Percentiles rank a stretch among this genome's conserved stretches.
These are phyloP conservation scores for Pelodytes ibericus DNA, from an alignment of 2,797 vertebrate species.

Conservation along the genomic window DNA sequence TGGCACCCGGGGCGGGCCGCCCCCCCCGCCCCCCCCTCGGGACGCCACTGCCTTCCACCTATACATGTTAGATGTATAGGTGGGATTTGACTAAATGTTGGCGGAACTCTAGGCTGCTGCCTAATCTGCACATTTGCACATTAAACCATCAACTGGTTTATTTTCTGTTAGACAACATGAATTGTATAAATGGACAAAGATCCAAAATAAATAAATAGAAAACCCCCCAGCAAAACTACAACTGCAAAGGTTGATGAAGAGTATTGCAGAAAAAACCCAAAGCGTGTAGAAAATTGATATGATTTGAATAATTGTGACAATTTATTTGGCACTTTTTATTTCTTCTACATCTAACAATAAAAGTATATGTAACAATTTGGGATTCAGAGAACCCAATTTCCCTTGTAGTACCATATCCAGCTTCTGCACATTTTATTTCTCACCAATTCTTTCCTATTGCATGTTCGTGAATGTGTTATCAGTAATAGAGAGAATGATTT, in stretches of 20 bases:
- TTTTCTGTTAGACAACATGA: no score
- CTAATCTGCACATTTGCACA: no score
- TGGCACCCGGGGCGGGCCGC: no score
- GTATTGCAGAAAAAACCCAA: neutral
- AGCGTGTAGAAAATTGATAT: neutral
- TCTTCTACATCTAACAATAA: neutral
- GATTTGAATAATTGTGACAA: neutral
- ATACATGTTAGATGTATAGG: no score
- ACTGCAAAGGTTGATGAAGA: neutral
- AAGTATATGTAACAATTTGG: slow-evolving; percentile 9
- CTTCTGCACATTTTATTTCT: neutral
- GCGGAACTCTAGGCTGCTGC: no score
- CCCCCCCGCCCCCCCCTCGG: no score
- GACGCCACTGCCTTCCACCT: no score
- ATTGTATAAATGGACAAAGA: no score
- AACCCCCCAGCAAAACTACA: no score
- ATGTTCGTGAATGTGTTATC: slow-evolving; percentile 4
- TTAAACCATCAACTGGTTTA: no score
- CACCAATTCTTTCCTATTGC: slow-evolving; percentile 7
- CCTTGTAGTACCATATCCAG: neutral
- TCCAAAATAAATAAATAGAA: neutral
- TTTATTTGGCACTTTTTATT: slow-evolving; percentile 1
- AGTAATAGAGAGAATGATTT: slow-evolving; percentile 9
- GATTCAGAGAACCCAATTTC: neutral
- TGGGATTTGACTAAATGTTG: no score